A percentile compares a stretch with the other conserved stretches of the same genome.
Conservation (phyloP, 1,140 invertebrate species). For the Atta cephalotes region DNA sequence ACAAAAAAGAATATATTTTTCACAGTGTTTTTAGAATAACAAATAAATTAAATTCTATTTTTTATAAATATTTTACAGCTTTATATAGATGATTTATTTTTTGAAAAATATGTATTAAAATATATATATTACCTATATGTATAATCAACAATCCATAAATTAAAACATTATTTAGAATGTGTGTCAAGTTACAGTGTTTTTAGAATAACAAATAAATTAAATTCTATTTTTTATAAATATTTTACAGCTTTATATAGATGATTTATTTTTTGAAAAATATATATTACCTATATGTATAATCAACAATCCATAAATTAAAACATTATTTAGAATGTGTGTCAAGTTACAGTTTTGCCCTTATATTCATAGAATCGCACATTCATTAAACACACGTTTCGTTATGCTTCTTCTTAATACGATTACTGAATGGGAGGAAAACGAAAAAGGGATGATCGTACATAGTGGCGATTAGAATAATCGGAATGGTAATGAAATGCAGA, state of each 20-base stretch:
- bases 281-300: not conserved
- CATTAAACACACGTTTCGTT: not conserved
- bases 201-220: conserved; percentile 1
- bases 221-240: conserved; percentile 20
- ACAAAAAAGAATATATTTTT: not conserved
- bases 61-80: conserved; percentile 16
- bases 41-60: conserved; percentile 10
- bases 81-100: not conserved
- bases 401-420: conserved; percentile 31
- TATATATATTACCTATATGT: too few species aligned
- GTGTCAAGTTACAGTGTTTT: not conserved
- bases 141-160: not conserved
- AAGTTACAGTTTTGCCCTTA: not conserved
- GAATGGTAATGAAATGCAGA: conserved; percentile 70
- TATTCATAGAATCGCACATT: not conserved
- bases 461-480: conserved; percentile 70
- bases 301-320: not conserved
- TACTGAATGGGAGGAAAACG: conserved; percentile 1
- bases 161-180: not conserved
- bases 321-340: not conserved
- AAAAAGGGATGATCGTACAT: conserved; percentile 52
- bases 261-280: not conserved
- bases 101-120: not conserved
- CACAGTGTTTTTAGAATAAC: not conserved
- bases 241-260: not conserved